A percentile compares a stretch with the other conserved stretches of the same genome.
Conservation (phyloP, 2,797 vertebrate species). For the Acestrorhynchus altus region DNA sequence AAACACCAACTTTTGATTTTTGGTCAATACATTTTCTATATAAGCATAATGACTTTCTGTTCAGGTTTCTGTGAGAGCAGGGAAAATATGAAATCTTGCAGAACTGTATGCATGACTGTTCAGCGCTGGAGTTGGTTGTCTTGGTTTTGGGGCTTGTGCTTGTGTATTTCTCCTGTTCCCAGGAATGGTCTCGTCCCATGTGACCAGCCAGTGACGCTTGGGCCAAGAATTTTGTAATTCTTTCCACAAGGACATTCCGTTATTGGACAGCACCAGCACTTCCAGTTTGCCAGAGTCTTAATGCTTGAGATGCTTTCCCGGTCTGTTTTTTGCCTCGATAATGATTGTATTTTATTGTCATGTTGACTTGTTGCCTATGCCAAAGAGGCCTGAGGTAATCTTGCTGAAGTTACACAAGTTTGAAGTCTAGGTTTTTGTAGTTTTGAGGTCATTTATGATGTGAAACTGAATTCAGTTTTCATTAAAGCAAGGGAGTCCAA, state of each 20-base stretch:
- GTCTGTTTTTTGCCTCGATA: not conserved
- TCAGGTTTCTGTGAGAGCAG: not conserved
- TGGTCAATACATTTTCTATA: too few species aligned
- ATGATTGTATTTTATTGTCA: not conserved
- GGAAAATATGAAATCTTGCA: not conserved
- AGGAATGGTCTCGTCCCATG: slow-evolving; percentile 14
- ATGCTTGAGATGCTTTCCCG: not conserved
- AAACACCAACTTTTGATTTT: not conserved
- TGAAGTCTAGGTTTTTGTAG: not conserved
- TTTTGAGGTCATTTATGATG: not conserved
- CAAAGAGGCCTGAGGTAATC: not conserved
- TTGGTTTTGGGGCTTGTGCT: not conserved
- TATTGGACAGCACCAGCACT: not conserved
- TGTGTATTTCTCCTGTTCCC: slow-evolving; percentile 17
- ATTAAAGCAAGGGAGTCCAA: too few species aligned
- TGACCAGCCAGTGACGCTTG: slow-evolving; percentile 4
- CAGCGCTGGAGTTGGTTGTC: not conserved
- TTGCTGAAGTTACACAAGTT: not conserved
- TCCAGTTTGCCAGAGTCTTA: slow-evolving; percentile 19
- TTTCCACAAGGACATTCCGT: slow-evolving; percentile 52
- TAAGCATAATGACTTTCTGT: too few species aligned
- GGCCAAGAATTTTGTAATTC: slow-evolving; percentile 36
- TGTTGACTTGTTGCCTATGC: not conserved
- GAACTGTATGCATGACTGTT: not conserved
- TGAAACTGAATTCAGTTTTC: not conserved